Conservation (phyloP, 1,140 invertebrate species). For the Pygmarrhopalites habei region DNA sequence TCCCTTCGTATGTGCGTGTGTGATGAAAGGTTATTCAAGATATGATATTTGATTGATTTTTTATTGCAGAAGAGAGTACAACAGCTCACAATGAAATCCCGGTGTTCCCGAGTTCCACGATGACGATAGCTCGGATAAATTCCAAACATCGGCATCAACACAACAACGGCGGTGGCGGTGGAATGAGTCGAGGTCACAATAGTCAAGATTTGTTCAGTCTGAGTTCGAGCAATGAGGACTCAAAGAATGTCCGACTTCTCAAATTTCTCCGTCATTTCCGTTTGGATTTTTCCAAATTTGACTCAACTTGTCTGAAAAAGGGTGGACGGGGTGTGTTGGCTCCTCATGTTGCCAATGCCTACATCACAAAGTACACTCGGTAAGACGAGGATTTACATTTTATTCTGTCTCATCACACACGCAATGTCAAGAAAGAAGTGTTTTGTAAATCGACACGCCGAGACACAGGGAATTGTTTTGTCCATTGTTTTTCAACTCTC, state of each 20-base stretch:
- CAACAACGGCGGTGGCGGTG: too few species aligned
- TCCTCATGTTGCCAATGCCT: conserved; percentile 33
- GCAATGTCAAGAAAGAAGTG: too few species aligned
- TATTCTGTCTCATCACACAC: too few species aligned
- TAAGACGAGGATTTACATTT: conserved; percentile 1
- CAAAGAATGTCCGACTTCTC: conserved; percentile 34
- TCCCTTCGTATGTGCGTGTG: too few species aligned
- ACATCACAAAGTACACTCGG: conserved; percentile 31
- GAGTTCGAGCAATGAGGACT: conserved; percentile 16
- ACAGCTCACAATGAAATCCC: conserved; percentile 37
- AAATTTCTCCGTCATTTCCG: conserved; percentile 39
- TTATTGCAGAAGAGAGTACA: conserved; percentile 24
- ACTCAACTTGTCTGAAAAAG: conserved; percentile 35
- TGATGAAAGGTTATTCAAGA: too few species aligned
- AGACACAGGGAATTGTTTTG: too few species aligned
- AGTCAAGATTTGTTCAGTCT: background rate
- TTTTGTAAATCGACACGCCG: too few species aligned
- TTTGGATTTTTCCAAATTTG: conserved; percentile 39
- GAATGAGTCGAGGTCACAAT: background rate
- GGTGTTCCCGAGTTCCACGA: conserved; percentile 20
- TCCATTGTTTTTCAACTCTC: too few species aligned
- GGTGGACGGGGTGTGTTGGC: conserved; percentile 28
- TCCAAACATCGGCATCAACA: background rate
- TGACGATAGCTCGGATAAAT: background rate
- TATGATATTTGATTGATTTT: conserved; percentile 8